phyloP scores from a whole-genome alignment of 1,140 invertebrate species.

The Mycetomoellerius zeteki region DNA sequence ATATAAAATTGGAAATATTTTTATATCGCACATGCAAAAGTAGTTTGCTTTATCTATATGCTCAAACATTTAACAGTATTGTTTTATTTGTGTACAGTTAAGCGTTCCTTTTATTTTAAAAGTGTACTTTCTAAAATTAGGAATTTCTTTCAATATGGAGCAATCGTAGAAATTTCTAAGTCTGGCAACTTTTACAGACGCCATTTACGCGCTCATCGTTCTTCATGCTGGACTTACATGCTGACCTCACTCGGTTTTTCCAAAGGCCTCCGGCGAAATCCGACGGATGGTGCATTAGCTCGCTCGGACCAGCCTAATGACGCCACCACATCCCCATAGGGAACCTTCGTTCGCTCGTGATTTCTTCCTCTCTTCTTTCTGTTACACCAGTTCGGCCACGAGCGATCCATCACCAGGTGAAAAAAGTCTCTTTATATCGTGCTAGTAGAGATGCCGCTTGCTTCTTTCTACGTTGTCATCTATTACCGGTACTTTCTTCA shows the following conservation, averaged over 20 bases:
- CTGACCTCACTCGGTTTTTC: slow-evolving; percentile 82
- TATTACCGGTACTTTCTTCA: slow-evolving; percentile 63
- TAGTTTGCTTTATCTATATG: neutral
- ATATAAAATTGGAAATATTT: neutral
- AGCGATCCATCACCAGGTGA: slow-evolving; percentile 78
- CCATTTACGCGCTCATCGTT: slow-evolving; percentile 76
- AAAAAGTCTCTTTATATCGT: slow-evolving; percentile 80
- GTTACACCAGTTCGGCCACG: slow-evolving; percentile 75
- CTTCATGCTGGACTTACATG: slow-evolving; percentile 74
- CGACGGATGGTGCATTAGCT: slow-evolving; percentile 80
- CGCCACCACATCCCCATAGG: slow-evolving; percentile 81
- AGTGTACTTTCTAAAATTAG: slow-evolving; percentile 13
- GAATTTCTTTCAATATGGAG: slow-evolving; percentile 49
- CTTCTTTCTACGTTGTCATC: slow-evolving; percentile 64
- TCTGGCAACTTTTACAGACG: slow-evolving; percentile 71
- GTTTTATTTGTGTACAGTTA: neutral
- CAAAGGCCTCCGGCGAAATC: slow-evolving; percentile 78
- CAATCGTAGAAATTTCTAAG: slow-evolving; percentile 67
- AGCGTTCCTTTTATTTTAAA: neutral
- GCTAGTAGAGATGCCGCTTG: slow-evolving; percentile 61
- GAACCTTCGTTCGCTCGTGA: slow-evolving; percentile 80
- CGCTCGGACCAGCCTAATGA: slow-evolving; percentile 81
- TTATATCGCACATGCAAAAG: neutral
- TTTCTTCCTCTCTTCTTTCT: slow-evolving; percentile 81
- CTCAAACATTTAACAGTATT: neutral